Conservation (phyloP, 2,797 vertebrate genomes). For the Prionace glauca region DNA sequence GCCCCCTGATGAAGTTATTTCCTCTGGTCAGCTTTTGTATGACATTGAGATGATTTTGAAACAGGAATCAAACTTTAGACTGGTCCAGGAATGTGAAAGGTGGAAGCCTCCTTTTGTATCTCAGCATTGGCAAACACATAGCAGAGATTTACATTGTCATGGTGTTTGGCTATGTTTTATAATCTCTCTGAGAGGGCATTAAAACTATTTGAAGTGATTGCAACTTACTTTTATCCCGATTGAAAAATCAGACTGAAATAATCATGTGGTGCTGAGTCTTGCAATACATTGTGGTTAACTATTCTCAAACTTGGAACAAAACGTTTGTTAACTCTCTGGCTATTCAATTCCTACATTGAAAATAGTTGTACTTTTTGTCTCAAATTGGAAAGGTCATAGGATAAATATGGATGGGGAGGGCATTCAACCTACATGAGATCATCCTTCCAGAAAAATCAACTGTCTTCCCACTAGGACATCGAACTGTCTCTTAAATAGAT, state of each 20-base stretch:
- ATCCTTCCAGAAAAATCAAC: not conserved
- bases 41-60: not conserved
- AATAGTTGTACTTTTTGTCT: not conserved
- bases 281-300: not conserved
- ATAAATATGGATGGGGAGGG: not conserved
- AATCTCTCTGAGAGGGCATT: not conserved
- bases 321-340: not conserved
- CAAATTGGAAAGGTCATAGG: not conserved
- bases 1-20: not conserved
- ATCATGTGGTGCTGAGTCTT: not conserved
- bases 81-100: not conserved
- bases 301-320: not conserved
- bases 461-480: not conserved
- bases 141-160: not conserved
- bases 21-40: not conserved
- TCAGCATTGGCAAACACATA: not conserved
- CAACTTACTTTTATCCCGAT: not conserved
- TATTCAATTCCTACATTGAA: not conserved
- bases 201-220: not conserved
- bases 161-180: not conserved
- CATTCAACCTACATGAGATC: not conserved
- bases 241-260: not conserved
- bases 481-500: not conserved
- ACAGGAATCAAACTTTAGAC: not conserved
- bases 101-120: not conserved